Conservation (phyloP, 2,113 vertebrate species). For the Alces alces region DNA sequence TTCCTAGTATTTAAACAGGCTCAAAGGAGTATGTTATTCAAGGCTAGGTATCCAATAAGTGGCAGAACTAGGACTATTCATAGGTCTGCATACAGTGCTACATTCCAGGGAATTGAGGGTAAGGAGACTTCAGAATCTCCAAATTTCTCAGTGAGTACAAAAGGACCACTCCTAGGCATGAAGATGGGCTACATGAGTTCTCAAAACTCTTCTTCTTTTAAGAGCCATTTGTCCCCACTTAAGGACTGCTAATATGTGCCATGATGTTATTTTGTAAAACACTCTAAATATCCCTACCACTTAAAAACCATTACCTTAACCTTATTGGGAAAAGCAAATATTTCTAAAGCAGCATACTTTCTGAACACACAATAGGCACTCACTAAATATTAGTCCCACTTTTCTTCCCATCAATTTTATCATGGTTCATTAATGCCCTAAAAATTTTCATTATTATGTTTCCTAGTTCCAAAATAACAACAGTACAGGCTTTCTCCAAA, state of each 20-base stretch:
- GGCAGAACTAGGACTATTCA: background rate
- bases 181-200: background rate
- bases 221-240: background rate
- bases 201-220: background rate
- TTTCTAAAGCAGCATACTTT: background rate
- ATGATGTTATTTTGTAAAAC: background rate
- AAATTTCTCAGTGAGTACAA: background rate
- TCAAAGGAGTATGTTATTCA: background rate
- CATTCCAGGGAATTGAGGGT: background rate
- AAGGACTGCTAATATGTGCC: background rate
- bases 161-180: background rate
- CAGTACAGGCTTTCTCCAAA: background rate
- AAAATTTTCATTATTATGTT: background rate
- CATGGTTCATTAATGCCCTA: background rate
- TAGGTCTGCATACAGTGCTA: background rate
- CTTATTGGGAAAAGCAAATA: background rate
- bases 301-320: conserved; percentile 7
- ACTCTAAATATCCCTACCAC: background rate
- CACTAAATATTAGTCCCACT: background rate
- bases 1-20: background rate
- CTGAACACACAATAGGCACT: background rate
- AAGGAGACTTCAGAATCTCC: background rate
- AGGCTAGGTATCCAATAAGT: background rate
- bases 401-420: background rate
- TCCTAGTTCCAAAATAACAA: background rate